Evolutionary conservation across 2,113 vertebrate species (phyloP).

Genomic region (Vulpes lagopus): DNA sequence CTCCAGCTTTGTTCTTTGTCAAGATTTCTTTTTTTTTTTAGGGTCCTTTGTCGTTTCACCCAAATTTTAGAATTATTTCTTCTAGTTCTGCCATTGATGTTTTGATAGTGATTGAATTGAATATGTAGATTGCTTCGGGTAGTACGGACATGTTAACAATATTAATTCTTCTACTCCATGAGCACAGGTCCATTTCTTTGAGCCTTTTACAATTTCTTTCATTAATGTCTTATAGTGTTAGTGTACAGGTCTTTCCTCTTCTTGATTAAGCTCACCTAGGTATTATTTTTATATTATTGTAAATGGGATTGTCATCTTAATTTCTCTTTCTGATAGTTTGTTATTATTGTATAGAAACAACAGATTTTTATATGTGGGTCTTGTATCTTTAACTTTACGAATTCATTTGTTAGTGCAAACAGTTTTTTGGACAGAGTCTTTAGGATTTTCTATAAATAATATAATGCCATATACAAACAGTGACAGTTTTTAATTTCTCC

Average conservation of each 20-base stretch:
- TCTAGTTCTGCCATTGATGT: background rate
- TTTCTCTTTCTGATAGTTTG: background rate
- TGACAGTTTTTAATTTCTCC: background rate
- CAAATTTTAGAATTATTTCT: background rate
- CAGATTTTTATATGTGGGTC: background rate
- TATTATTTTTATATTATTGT: background rate
- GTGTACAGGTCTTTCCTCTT: background rate
- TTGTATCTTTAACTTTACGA: background rate
- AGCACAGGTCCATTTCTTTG: background rate
- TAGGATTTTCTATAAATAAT: background rate
- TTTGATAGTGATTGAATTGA: background rate
- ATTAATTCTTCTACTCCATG: background rate
- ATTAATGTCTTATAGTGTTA: background rate
- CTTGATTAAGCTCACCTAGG: background rate
- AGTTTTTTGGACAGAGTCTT: background rate
- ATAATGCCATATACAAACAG: background rate
- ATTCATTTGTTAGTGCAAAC: background rate
- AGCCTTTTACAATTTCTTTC: background rate
- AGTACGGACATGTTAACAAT: background rate
- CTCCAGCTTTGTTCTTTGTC: background rate
- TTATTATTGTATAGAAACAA: background rate
- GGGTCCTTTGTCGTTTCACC: background rate
- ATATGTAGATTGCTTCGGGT: background rate
- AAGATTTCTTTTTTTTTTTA: background rate
- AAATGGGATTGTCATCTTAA: background rate